Base-by-base conservation (phyloP, 2,797 vertebrate genomes). In the Neostethus bicornis region DNA sequence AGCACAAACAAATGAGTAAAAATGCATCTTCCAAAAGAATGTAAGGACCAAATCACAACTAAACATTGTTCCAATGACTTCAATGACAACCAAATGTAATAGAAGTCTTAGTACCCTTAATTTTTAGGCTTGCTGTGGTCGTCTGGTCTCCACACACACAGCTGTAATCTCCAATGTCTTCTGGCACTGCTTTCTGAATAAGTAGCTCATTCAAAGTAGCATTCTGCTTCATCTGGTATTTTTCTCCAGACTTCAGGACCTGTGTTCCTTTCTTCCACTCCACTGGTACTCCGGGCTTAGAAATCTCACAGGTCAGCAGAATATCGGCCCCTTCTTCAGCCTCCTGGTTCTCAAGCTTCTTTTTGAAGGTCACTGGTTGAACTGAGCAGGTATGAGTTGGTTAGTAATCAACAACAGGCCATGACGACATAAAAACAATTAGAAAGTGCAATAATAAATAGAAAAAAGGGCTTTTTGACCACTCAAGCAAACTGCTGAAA, bases 231-330 rank as follows among this genome's bases (percentile, higher is more conserved):
- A 93, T 83, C 69, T 87, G 79, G 66, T 90, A 87, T 61, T 80
- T 93, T 1, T 89, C 89, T 37, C 90, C 80, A 29, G 89, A 76
- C 41, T 74, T 84, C 29, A 95, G 86, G 21, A 79, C 28, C 42
- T 83, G 52, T 3, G 77, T 49, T 21, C 85, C 92, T 21, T 85
- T 94, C 67, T 67, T 93, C 94, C 93, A 95, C 80, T 91, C 66
- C 52, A 94, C 92, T 0, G 53, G 44, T 3, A 66, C 48, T 12
- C 75, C 80, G 9, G 77, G 32, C 60, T 85, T 85, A 25, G 84
- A 84, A 20, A 81, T 51, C 76, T 92, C 86, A 35, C 89, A 92
- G 48, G 0, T 47, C 39, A 92, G 69, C 0, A 59, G 58, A 4
- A 80, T 2, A 1, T 4, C 38, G 7, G 29, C 13, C 43, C 67